phyloP scores from a whole-genome alignment of 2,797 vertebrate species.

The Botia kubotai region DNA sequence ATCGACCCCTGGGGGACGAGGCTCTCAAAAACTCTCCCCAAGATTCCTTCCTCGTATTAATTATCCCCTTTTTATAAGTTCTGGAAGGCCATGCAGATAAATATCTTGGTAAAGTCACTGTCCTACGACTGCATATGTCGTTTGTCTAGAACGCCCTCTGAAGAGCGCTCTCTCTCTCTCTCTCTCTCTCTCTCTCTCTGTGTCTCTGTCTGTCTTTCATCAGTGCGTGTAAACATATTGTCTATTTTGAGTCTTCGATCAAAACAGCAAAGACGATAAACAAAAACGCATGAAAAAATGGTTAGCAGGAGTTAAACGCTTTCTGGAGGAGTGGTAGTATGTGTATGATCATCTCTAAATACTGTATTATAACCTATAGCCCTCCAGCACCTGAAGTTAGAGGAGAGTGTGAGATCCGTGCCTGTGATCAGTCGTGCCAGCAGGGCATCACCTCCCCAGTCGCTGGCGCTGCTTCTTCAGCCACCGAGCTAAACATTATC shows the following conservation, averaged over 20 bases:
- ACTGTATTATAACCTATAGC: background rate
- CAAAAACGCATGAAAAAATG: background rate
- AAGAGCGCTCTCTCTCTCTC: conserved; percentile 12
- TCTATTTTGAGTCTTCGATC: background rate
- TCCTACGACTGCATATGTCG: conserved; percentile 16
- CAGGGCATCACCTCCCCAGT: background rate
- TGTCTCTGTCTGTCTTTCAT: conserved; percentile 14
- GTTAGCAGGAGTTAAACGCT: no score
- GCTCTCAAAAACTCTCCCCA: conserved; percentile 6
- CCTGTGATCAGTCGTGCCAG: background rate
- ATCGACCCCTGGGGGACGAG: conserved; percentile 8
- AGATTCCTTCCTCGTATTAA: conserved; percentile 26
- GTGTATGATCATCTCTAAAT: background rate
- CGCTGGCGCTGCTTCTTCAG: background rate
- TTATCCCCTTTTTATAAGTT: conserved; percentile 14
- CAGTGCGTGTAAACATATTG: conserved; percentile 33
- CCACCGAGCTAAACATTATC: conserved; percentile 50
- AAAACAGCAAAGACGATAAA: background rate
- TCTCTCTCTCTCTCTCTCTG: conserved; percentile 15
- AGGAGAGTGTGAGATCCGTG: background rate
- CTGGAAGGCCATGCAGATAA: conserved; percentile 7
- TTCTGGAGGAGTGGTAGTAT: background rate
- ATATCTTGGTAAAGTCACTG: conserved; percentile 14
- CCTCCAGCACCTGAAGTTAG: background rate
- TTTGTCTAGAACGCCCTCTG: conserved; percentile 13